Base-by-base conservation (phyloP, 1,140 invertebrate species). In the Babylonia areolata region DNA sequence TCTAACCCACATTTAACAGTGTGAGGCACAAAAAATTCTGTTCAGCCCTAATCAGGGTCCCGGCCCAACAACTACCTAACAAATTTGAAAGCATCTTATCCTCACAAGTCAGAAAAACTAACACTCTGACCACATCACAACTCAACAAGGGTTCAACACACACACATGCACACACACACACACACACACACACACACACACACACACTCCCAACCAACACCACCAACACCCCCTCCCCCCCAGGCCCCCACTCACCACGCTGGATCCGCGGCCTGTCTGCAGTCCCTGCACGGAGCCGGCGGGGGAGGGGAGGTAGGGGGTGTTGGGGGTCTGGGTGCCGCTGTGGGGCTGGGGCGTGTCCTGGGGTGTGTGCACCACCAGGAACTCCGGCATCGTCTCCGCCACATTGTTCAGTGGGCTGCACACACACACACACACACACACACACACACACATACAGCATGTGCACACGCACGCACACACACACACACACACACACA, bases 291-390 rank as follows among this genome's bases (percentile, higher is more conserved):
- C 88, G 51, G 85, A 75, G 20, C 88, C 86, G 54, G 88, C 85
- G 37, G 87, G 89, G 58, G 78, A 90, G 71, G 81, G 86, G 20
- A 85, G 58, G 77, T 89, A 89, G 23, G 89, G 85, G 9, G 87
- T 88, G 54, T 51, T 90, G 9, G 92, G 91, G n/a, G 90, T 91
- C 37, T 90, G 89, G 80, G 92, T 73, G 20, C 89, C 85, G 90
- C 88, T 91, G 40, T 82, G 86, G 58, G 85, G 88, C 84, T 78
- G 89, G 80, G 80, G 87, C 54, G 81, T 90, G 94, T 98, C 97
- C 35, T 95, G 94, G 89, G 97, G 96, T 91, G 97, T 97, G 94
- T 99, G 97, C 88, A 99, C 98, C 80, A 99, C 97, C 91, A 99
- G 95, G 95, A 98, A 99, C 91, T 98, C 97, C 2, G 90, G 90